These are phyloP conservation scores for Catharus bicknelli DNA, from an alignment of 2,113 vertebrate species.

Conservation along the genomic window DNA sequence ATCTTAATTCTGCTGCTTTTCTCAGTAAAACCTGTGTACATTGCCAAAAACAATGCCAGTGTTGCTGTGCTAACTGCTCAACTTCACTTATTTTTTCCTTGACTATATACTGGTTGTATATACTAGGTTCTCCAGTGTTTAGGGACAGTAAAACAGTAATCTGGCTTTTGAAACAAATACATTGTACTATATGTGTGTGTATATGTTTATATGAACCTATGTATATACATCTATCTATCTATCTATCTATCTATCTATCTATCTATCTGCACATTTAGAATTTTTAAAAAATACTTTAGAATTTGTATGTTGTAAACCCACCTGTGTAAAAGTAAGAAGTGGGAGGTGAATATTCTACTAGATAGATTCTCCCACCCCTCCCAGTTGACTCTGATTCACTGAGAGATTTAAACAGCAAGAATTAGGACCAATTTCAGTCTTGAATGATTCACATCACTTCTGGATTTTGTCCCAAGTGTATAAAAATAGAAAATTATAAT, in stretches of 20 bases:
- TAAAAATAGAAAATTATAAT: constrained; percentile 30
- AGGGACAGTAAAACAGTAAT: background rate
- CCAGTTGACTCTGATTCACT: background rate
- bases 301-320: background rate
- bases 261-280: background rate
- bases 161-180: background rate
- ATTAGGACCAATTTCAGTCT: constrained; percentile 27
- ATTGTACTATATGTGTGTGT: background rate
- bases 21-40: background rate
- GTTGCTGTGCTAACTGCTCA: background rate
- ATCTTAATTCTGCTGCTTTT: background rate
- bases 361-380: background rate
- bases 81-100: background rate
- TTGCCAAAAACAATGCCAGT: background rate
- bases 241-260: no score
- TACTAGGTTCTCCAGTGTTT: background rate
- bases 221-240: background rate
- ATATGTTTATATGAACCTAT: background rate
- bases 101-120: background rate
- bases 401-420: background rate
- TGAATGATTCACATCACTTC: background rate
- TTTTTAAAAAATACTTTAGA: background rate
- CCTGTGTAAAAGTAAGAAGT: background rate
- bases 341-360: background rate
- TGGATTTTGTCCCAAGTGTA: background rate